Conservation (phyloP, 2,113 vertebrate species). For the Xenopus borealis region DNA sequence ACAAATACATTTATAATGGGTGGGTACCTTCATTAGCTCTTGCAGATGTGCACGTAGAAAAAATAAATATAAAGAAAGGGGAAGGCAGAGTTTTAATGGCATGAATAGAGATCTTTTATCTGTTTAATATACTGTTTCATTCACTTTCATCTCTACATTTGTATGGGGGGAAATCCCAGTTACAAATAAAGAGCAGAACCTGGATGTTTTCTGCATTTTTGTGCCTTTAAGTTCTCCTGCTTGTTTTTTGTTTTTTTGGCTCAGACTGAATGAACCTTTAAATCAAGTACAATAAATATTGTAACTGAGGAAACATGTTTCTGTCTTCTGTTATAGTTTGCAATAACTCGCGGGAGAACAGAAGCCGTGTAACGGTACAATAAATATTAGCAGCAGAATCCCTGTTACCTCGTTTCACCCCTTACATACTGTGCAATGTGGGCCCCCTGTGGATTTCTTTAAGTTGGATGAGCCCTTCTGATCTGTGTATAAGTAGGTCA, state of each 20-base stretch:
- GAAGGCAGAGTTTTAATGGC: no score
- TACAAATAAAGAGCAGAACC: no score
- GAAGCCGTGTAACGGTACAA: constrained; percentile 13
- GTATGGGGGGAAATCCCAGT: no score
- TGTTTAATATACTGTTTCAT: no score
- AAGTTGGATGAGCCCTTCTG: constrained; percentile 46
- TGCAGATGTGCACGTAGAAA: no score
- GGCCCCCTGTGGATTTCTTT: constrained; percentile 42
- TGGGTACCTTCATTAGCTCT: no score
- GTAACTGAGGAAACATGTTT: constrained; percentile 20
- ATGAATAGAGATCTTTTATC: no score
- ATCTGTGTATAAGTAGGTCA: constrained; percentile 44
- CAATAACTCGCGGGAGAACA: constrained; percentile 15
- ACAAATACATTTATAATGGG: no score
- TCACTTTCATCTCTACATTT: no score
- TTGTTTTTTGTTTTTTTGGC: neutral
- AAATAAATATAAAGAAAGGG: no score
- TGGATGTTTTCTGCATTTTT: neutral
- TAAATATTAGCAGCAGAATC: constrained; percentile 35
- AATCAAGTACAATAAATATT: constrained; percentile 24
- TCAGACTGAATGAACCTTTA: neutral
- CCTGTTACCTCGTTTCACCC: constrained; percentile 43
- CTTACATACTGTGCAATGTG: constrained; percentile 35
- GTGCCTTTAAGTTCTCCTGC: neutral
- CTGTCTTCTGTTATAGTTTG: constrained; percentile 2